These are phyloP conservation scores for Pomatostomus ruficeps DNA, from an alignment of 2,113 vertebrate species.

Conservation along the genomic window DNA sequence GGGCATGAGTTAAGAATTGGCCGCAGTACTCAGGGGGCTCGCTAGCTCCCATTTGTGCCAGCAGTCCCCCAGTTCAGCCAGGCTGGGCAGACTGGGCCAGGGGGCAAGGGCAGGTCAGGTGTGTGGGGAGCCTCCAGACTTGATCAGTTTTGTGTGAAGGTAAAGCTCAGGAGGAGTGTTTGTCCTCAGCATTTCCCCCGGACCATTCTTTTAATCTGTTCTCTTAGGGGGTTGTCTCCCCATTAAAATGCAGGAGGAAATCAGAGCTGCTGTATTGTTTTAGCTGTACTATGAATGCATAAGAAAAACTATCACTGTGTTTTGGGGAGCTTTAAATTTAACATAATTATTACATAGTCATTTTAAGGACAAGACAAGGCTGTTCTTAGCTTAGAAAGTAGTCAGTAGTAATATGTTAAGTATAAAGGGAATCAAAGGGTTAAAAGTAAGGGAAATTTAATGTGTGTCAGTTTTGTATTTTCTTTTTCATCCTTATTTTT, in stretches of 20 bases:
- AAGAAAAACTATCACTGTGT: rapidly evolving
- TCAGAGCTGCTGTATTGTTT: neutral
- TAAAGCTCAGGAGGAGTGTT: neutral
- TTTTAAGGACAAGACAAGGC: neutral
- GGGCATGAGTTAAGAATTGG: too few relatives aligned
- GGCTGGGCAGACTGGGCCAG: too few relatives aligned
- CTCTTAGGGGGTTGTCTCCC: neutral
- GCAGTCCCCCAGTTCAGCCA: neutral
- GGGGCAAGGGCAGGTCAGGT: neutral
- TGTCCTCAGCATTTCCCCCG: neutral
- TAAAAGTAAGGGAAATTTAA: neutral
- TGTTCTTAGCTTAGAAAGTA: neutral
- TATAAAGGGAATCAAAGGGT: neutral
- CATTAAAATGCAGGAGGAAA: neutral
- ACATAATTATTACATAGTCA: rapidly evolving
- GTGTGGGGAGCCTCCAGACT: neutral
- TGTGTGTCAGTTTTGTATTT: neutral
- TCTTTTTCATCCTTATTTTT: neutral
- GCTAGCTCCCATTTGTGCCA: rapidly evolving
- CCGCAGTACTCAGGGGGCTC: rapidly evolving
- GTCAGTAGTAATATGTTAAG: neutral
- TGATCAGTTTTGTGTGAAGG: neutral
- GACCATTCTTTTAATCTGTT: neutral
- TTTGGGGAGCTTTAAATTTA: neutral
- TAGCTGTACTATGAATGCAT: neutral